A percentile compares a stretch with the other conserved stretches of the same genome.
These are phyloP conservation scores for Lepidocyrtoides sp. DNA, from an alignment of 2,888 invertebrate species.

Conservation along the genomic window DNA sequence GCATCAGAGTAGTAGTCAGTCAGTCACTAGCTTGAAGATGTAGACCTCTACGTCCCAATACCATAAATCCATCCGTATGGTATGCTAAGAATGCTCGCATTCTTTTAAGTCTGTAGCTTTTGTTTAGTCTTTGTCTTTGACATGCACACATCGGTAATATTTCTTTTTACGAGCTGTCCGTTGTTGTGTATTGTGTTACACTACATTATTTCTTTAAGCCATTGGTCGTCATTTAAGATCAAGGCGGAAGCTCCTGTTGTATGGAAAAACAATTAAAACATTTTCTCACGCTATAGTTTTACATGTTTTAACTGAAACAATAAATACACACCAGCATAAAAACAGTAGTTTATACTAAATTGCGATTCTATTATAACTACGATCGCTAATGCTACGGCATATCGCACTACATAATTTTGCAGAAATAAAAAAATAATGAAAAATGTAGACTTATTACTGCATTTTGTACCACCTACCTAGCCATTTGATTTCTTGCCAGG, in stretches of 20 bases:
- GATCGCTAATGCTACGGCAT: too few relatives aligned
- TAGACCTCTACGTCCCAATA: background rate
- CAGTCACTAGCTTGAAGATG: background rate
- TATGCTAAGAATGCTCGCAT: background rate
- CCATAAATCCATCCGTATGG: conserved; percentile 30
- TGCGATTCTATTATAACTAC: too few relatives aligned
- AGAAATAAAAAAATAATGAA: too few relatives aligned
- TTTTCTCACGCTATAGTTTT: conserved; percentile 44
- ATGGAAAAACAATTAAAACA: conserved; percentile 47
- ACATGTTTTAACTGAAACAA: background rate
- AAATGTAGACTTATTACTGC: too few relatives aligned
- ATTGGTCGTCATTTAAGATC: background rate
- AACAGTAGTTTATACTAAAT: too few relatives aligned
- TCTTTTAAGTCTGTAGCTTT: background rate
- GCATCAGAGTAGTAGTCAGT: background rate
- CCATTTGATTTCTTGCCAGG: too few relatives aligned
- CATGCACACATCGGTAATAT: background rate
- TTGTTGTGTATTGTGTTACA: background rate
- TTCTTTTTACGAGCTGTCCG: background rate
- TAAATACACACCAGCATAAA: too few relatives aligned
- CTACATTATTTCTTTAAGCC: background rate
- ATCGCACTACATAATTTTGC: too few relatives aligned
- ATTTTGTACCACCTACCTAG: too few relatives aligned
- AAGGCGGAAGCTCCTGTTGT: background rate
- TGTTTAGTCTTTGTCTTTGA: background rate